Evolutionary conservation across 2,113 vertebrate species (phyloP), one percentile per base, ranked within the genome.

Genomic region (Physeter macrocephalus): DNA sequence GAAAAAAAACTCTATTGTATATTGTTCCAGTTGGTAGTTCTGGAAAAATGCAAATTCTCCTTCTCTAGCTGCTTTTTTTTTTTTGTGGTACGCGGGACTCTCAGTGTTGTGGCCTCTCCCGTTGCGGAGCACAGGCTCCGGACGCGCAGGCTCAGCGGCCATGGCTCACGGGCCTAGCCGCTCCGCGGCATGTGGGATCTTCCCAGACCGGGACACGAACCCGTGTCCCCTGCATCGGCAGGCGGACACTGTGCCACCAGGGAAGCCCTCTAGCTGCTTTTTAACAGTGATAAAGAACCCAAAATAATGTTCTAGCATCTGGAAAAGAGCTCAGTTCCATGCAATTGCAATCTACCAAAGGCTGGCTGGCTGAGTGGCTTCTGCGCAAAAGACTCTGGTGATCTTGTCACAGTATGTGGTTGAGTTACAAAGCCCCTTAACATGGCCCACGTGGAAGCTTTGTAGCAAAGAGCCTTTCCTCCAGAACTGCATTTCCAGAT

Each of bases 1-100:
- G 83, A 88, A 61, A 66, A 71, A 52, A 75, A 97, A n/a, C n/a
- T 96, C 49, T 96, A 97, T 97, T 98, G 90, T 98, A 64, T 72
- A 95, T 98, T 98, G 96, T 97, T 98, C 81, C 52, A 62, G 49
- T 83, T 91, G 17, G 89, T 92, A 89, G 84, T 97, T 97, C 97
- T 90, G 95, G 85, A 96, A 98, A 97, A 88, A 18, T 59, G 57
- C 10, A 52, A 52, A 34, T 88, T 75, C 93, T 97, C 98, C 95
- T 90, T 94, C 95, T 96, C 96, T 95, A 93, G 78, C 84, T 96
- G 67, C 59, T 67, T 96, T 54, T 54, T 97, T n/a, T n/a, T n/a
- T n/a, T n/a, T n/a, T n/a, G n/a, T n/a, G n/a, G n/a, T n/a, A n/a
- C n/a, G n/a, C n/a, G n/a, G n/a, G n/a, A n/a, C n/a, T n/a, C n/a